A percentile compares a stretch with the other conserved stretches of the same genome.
phyloP scores from a whole-genome alignment of 2,797 vertebrate genomes.

The Phataginus tetradactyla region DNA sequence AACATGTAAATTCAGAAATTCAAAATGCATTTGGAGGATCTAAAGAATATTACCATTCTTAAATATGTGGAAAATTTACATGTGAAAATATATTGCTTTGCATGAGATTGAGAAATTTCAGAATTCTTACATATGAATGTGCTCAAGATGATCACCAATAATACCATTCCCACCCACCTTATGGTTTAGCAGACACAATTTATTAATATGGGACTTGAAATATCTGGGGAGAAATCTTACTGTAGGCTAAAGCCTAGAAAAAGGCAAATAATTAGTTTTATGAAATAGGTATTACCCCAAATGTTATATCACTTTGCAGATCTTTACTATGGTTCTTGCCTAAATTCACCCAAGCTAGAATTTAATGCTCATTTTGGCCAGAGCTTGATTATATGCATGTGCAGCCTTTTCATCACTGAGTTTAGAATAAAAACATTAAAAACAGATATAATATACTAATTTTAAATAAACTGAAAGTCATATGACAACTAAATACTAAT shows the following conservation, averaged over 20 bases:
- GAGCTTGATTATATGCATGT: slow-evolving; percentile 93
- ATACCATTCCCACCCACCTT: background rate
- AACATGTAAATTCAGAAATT: background rate
- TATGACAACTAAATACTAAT: background rate
- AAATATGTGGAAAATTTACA: background rate
- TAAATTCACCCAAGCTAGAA: slow-evolving; percentile 60
- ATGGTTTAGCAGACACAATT: background rate
- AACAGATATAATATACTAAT: background rate
- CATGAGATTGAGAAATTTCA: background rate
- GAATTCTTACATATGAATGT: background rate
- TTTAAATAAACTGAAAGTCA: background rate
- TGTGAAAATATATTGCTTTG: background rate
- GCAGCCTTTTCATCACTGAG: slow-evolving; percentile 96
- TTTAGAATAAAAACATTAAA: background rate
- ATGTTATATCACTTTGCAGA: background rate
- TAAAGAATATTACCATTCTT: background rate
- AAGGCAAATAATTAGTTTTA: background rate
- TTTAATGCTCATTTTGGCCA: slow-evolving; percentile 94
- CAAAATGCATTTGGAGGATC: background rate
- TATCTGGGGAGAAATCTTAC: background rate
- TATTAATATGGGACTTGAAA: background rate
- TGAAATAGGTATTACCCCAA: background rate
- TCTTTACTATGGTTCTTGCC: slow-evolving; percentile 92
- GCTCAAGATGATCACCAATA: background rate
- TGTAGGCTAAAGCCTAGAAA: slow-evolving; percentile 20